These are phyloP conservation scores for Rhaphigaster nebulosa DNA, from an alignment of 2,888 invertebrate species.

Conservation along the genomic window DNA sequence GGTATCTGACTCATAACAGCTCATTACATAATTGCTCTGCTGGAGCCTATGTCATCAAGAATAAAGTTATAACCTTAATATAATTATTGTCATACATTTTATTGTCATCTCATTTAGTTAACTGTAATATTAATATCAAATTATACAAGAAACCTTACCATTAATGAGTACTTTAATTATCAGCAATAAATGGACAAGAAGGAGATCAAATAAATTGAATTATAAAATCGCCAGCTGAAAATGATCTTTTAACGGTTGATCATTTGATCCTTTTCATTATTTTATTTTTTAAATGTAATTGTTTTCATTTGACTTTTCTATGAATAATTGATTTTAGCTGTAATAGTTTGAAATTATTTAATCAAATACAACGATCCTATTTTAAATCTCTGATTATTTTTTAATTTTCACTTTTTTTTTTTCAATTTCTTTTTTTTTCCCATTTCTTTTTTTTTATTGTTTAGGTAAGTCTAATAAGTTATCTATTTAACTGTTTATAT, in stretches of 20 bases:
- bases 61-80: slow-evolving; percentile 56
- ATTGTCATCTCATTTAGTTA: slow-evolving; percentile 51
- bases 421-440: background rate
- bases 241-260: background rate
- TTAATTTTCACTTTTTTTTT: background rate
- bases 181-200: slow-evolving; percentile 37
- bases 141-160: slow-evolving; percentile 15
- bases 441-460: background rate
- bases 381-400: background rate
- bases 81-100: slow-evolving; percentile 56
- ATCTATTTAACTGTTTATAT: background rate
- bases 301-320: background rate
- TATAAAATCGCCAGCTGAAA: background rate
- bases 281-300: background rate
- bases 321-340: background rate
- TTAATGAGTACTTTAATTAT: background rate
- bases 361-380: background rate
- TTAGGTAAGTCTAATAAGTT: background rate
- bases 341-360: background rate
- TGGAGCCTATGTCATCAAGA: slow-evolving; percentile 52
- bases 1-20: slow-evolving; percentile 51
- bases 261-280: background rate
- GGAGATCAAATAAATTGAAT: background rate
- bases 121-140: slow-evolving; percentile 35
- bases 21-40: slow-evolving; percentile 22